Percentiles rank a stretch among this genome's conserved stretches.
Evolutionary conservation across 2,888 invertebrate species (phyloP).

Genomic region (Hirtodrosophila cameraria): DNA sequence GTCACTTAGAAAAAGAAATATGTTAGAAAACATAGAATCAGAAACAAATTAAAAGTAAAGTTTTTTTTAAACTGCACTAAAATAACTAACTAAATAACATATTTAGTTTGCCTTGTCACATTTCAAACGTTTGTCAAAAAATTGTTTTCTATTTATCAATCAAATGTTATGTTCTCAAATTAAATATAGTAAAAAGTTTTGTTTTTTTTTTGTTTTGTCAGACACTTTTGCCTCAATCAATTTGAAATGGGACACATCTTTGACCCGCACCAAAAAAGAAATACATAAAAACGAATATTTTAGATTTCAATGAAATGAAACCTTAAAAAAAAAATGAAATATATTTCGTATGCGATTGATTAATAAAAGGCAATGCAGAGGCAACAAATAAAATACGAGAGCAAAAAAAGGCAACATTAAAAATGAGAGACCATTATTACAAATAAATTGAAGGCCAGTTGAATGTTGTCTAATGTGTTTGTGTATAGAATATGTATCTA

Average conservation of each 20-base stretch:
- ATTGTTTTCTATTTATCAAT: conserved; percentile 21
- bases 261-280: conserved; percentile 22
- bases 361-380: conserved; percentile 34
- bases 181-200: conserved; percentile 29
- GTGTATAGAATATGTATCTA: background rate
- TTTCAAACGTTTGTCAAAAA: background rate
- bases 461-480: conserved; percentile 42
- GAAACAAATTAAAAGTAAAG: too few relatives aligned
- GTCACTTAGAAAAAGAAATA: too few relatives aligned
- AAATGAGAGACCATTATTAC: conserved; percentile 67
- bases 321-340: conserved; percentile 33
- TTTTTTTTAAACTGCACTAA: too few relatives aligned
- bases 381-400: background rate
- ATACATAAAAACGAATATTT: conserved; percentile 31
- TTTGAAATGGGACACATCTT: conserved; percentile 39
- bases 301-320: conserved; percentile 35
- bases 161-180: conserved; percentile 23
- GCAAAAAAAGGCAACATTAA: conserved; percentile 57
- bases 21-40: too few relatives aligned
- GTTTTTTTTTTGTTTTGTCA: background rate
- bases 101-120: background rate
- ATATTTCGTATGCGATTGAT: conserved; percentile 52
- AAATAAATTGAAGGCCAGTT: conserved; percentile 66
- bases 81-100: too few relatives aligned
- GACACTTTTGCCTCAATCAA: conserved; percentile 40